phyloP scores from a whole-genome alignment of 2,797 vertebrate genomes.

The Microhierax caerulescens region DNA sequence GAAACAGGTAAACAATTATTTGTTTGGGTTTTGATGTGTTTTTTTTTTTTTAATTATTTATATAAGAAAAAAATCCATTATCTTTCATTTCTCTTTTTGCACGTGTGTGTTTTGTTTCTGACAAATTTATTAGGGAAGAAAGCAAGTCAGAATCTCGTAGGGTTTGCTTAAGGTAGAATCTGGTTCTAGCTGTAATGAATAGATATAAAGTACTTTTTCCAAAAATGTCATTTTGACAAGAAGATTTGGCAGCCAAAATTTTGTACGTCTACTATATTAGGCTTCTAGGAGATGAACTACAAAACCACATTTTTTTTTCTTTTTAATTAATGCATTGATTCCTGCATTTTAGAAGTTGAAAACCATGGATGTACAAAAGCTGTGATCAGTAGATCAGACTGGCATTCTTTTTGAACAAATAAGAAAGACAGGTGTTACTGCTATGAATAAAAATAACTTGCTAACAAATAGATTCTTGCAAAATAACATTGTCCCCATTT shows the following conservation, averaged over 20 bases:
- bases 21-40: too few relatives aligned
- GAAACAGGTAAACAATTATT: background rate
- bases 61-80: background rate
- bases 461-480: background rate
- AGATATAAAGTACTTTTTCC: background rate
- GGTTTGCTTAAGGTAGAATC: background rate
- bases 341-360: background rate
- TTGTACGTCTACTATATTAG: background rate
- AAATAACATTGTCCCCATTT: conserved; percentile 2
- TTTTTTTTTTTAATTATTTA: too few relatives aligned
- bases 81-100: background rate
- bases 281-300: background rate
- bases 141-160: background rate
- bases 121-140: background rate
- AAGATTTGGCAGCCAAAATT: background rate
- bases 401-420: background rate
- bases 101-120: background rate
- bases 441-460: background rate
- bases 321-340: background rate
- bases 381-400: background rate
- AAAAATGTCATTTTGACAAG: background rate
- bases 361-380: background rate
- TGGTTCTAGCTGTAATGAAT: background rate
- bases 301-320: background rate
- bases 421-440: background rate